These are phyloP conservation scores for Zoanthus gigantus DNA, from an alignment of 92 coral and sea anemone genomes.

Conservation along the genomic window DNA sequence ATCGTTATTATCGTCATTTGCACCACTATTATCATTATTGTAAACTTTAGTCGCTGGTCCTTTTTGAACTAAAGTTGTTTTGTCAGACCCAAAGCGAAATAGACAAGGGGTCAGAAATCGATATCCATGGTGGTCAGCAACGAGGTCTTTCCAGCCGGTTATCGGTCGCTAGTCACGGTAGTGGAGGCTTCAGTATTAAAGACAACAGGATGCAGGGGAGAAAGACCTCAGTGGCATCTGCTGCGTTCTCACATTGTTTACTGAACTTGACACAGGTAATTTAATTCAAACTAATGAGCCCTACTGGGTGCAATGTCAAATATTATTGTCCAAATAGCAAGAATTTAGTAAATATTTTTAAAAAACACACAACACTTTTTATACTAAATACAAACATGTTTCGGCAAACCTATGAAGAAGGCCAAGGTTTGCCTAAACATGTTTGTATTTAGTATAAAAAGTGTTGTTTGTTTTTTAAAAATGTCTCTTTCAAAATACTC, in stretches of 20 bases:
- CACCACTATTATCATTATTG: no score
- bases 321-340: no score
- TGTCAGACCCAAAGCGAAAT: conserved; percentile 91
- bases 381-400: no score
- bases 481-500: no score
- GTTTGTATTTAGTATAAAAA: no score
- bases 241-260: conserved; percentile 91
- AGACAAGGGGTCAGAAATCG: conserved; percentile 92
- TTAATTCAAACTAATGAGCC: background rate
- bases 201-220: conserved; percentile 77
- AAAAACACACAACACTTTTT: no score
- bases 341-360: no score
- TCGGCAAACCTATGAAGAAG: no score
- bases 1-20: background rate
- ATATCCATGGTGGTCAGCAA: conserved; percentile 74
- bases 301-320: no score
- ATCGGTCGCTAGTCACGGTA: conserved; percentile 96
- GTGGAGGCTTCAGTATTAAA: conserved; percentile 97
- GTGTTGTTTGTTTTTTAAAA: no score
- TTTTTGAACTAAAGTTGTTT: background rate
- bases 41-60: no score
- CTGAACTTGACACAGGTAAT: conserved; percentile 89
- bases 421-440: no score
- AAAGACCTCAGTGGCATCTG: conserved; percentile 85
- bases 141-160: conserved; percentile 91